phyloP scores from a whole-genome alignment of 2,888 invertebrate species.

The Micoletzkya japonica region DNA sequence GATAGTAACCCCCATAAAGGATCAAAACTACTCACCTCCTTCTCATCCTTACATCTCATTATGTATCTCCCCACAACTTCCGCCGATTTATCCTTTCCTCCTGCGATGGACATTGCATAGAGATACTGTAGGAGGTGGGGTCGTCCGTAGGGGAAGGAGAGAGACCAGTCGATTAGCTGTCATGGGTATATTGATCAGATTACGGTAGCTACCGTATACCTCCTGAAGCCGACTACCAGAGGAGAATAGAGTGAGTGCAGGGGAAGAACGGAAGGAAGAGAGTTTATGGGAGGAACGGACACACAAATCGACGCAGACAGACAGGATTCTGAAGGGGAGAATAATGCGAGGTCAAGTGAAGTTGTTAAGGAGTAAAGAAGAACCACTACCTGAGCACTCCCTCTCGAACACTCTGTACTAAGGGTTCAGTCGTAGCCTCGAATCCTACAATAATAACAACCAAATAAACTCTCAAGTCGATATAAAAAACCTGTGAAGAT shows the following conservation, averaged over 20 bases:
- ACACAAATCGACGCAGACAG: slow-evolving; percentile 1
- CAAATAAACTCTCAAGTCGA: neutral
- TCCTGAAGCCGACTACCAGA: slow-evolving; percentile 9
- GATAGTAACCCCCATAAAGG: neutral
- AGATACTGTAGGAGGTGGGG: slow-evolving; percentile 33
- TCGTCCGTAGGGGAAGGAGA: neutral
- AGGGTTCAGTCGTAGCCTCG: neutral
- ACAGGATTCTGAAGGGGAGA: slow-evolving; percentile 6
- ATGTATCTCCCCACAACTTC: slow-evolving; percentile 41
- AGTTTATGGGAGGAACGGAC: slow-evolving; percentile 9
- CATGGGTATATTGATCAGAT: too few relatives aligned
- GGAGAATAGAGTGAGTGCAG: neutral
- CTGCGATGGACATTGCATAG: slow-evolving; percentile 40
- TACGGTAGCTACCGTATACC: slow-evolving; percentile 11
- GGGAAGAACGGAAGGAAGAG: neutral
- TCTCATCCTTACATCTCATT: slow-evolving; percentile 21
- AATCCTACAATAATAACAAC: neutral
- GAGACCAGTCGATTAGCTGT: slow-evolving; percentile 21
- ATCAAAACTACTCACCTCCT: slow-evolving; percentile 7
- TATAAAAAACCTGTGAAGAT: neutral
- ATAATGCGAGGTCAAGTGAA: neutral
- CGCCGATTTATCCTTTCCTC: slow-evolving; percentile 38
- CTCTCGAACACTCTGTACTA: slow-evolving; percentile 1
- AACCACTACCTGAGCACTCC: slow-evolving; percentile 8
- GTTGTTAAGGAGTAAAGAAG: neutral